These are phyloP conservation scores for Jaculus jaculus DNA, from an alignment of 2,113 vertebrate genomes.

Conservation along the genomic window DNA sequence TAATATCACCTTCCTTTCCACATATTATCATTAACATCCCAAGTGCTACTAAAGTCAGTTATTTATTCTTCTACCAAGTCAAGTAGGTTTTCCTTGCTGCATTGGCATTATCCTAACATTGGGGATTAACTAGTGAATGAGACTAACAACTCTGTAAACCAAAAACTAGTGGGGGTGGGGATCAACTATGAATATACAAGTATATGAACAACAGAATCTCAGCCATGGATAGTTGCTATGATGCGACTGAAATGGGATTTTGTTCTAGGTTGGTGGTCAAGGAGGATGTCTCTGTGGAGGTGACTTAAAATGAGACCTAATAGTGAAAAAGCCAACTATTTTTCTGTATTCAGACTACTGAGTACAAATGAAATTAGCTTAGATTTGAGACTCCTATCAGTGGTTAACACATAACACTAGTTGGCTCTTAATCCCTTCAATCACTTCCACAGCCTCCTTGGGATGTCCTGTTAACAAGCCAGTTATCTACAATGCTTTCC, in stretches of 20 bases:
- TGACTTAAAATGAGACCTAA: constrained; percentile 25
- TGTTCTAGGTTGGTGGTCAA: not conserved
- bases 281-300: constrained; percentile 1
- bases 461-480: not conserved
- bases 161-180: not conserved
- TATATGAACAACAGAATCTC: not conserved
- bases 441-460: not conserved
- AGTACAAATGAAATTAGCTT: not conserved
- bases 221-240: not conserved
- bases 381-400: constrained; percentile 20
- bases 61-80: not conserved
- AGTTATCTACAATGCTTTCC: not conserved
- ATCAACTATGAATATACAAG: too few relatives aligned
- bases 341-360: constrained; percentile 6
- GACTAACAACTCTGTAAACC: not conserved
- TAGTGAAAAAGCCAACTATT: not conserved
- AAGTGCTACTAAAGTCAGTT: constrained; percentile 6
- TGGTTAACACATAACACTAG: not conserved
- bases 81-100: too few relatives aligned
- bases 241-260: constrained; percentile 10
- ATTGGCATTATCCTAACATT: too few relatives aligned
- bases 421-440: not conserved
- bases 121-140: not conserved
- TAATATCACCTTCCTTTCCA: not conserved
- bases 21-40: constrained; percentile 13